Base-by-base conservation (phyloP, 2,797 vertebrate genomes). In the Poeciliopsis infans region DNA sequence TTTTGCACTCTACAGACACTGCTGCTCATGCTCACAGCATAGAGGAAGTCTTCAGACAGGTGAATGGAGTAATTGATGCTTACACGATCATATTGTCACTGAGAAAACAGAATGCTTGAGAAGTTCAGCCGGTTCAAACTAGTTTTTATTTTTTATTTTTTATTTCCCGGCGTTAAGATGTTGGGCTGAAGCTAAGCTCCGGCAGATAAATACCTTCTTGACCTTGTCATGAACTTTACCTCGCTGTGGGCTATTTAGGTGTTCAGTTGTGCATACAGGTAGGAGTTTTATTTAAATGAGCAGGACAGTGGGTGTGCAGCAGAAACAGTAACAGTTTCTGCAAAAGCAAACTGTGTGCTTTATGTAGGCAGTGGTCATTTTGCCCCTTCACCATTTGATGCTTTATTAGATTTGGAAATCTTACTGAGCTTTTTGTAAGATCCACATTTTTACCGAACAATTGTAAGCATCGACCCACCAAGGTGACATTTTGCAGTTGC, bases 1-100 rank as follows among this genome's bases (percentile, higher is more conserved):
- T 61, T 81, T 83, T 72, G 72, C 74, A 83, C 79, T 80, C 61
- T 70, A 7, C n/a, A 77, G 70, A 74, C 70, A 45, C 39, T 64
- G 72, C 74, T 83, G 78, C 77, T 31, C 70, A n/a, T 55, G 55
- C 59, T 75, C 69, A 23, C 43, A 75, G 73, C 47, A 51, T 31
- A 15, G 59, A 75, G 28, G 71, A 83, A 71, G 64, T 71, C 41
- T 88, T 77, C 45, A 74, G 5, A 78, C 0, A 12, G 72, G 78
- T 80, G 68, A 78, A 79, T 20, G 25, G 28, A 10, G 2, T 49
- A 69, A 18, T 70, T 59, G 73, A 80, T 80, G 77, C 36, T 45
- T 20, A 41, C 15, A 23, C 36, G 25, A 39, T 49, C 1, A n/a
- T 53, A 79, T 76, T 73, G 68, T 33, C 5, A 43, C 16, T 12